Conservation (phyloP, 2,797 vertebrate genomes). For the Chloroceryle inda region DNA sequence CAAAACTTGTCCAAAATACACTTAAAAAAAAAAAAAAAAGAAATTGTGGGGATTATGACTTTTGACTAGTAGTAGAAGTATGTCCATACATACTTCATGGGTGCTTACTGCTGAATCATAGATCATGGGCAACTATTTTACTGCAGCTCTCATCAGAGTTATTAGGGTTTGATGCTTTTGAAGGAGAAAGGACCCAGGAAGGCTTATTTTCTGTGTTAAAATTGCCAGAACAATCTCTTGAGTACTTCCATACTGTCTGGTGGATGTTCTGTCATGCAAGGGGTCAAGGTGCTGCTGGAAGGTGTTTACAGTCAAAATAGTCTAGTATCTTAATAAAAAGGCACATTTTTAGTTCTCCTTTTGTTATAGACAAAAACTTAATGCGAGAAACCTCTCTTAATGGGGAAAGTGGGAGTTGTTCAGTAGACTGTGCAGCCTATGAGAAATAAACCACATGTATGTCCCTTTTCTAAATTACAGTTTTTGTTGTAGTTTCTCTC, state of each 20-base stretch:
- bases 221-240: neutral
- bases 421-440: neutral
- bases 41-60: accelerated
- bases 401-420: neutral
- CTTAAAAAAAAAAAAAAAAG: too few relatives aligned
- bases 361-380: neutral
- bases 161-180: neutral
- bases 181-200: accelerated
- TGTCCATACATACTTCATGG: accelerated
- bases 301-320: neutral
- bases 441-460: neutral
- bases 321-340: neutral
- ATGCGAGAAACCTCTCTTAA: neutral
- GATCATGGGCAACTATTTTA: neutral
- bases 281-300: neutral
- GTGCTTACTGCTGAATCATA: neutral
- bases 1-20: neutral
- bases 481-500: neutral
- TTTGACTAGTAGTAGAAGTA: neutral
- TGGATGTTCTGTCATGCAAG: neutral
- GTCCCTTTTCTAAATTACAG: neutral
- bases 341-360: neutral
- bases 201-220: neutral
- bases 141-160: neutral
- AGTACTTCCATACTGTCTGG: neutral